Conservation (phyloP, 2,888 invertebrate species). For the Drosophila rellima region DNA sequence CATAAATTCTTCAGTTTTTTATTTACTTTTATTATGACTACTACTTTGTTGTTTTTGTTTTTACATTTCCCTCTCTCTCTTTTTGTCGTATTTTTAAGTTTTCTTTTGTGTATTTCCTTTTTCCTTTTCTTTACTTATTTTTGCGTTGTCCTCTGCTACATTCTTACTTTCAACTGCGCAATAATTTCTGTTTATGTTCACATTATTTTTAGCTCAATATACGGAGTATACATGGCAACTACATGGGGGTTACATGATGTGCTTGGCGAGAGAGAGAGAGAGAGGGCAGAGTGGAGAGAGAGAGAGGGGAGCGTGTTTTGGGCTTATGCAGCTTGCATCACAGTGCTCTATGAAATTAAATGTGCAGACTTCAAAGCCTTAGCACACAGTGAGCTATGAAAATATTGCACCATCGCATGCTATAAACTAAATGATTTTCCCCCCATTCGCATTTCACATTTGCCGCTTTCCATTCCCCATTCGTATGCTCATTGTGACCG, state of each 20-base stretch:
- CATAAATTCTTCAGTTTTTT: conserved; percentile 67
- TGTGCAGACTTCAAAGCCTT: conserved; percentile 49
- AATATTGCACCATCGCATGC: conserved; percentile 51
- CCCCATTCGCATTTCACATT: neutral
- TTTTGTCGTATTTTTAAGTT: conserved; percentile 49
- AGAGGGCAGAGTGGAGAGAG: neutral
- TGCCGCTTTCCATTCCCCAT: conserved; percentile 23
- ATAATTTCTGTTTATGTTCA: conserved; percentile 78
- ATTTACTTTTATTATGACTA: conserved; percentile 78
- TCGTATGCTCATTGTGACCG: conserved; percentile 43
- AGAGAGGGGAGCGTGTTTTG: neutral
- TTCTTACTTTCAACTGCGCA: conserved; percentile 62
- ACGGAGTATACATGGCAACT: conserved; percentile 29
- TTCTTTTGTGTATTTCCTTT: conserved; percentile 17
- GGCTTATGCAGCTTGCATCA: conserved; percentile 17
- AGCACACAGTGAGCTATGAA: conserved; percentile 29
- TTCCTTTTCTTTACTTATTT: conserved; percentile 13
- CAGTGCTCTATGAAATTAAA: conserved; percentile 63
- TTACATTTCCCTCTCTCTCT: conserved; percentile 25
- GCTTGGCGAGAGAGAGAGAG: neutral
- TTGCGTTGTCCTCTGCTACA: conserved; percentile 34
- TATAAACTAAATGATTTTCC: conserved; percentile 53
- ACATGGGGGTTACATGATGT: neutral
- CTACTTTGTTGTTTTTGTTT: conserved; percentile 64
- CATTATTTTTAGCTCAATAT: conserved; percentile 68